phyloP scores from a whole-genome alignment of 2,888 invertebrate species.

The Cerastis rubricosa region DNA sequence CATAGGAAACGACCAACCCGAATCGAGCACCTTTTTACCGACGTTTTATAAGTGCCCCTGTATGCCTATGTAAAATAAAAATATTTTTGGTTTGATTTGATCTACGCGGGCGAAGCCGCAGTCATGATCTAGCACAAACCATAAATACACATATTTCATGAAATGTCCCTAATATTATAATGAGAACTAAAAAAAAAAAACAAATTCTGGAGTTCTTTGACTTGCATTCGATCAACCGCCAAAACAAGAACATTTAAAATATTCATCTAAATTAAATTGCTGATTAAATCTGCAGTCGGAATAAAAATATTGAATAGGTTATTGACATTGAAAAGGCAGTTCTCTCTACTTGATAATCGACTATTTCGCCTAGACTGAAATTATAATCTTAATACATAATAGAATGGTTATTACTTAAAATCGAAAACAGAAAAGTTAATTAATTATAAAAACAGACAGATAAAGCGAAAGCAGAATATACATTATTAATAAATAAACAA shows the following conservation, averaged over 20 bases:
- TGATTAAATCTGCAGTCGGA: no score
- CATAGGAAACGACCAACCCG: no score
- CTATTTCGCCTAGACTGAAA: slow-evolving; percentile 21
- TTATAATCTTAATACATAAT: slow-evolving; percentile 3
- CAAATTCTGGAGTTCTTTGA: not conserved
- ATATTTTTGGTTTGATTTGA: no score
- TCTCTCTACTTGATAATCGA: slow-evolving; percentile 17
- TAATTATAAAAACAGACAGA: slow-evolving; percentile 31
- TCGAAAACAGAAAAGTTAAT: slow-evolving; percentile 30
- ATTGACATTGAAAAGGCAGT: slow-evolving; percentile 8
- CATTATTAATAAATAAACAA: slow-evolving; percentile 31
- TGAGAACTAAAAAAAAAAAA: no score
- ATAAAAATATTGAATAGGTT: slow-evolving; percentile 4
- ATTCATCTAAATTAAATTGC: not conserved
- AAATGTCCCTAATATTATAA: no score
- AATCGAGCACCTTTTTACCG: no score
- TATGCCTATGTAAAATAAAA: no score
- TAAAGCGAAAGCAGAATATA: slow-evolving; percentile 55
- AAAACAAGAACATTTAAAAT: not conserved
- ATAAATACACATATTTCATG: no score
- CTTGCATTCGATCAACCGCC: not conserved
- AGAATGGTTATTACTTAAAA: not conserved
- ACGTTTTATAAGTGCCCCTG: no score
- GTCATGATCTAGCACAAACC: no score
- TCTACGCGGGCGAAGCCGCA: no score